Conservation (phyloP, 1,140 invertebrate species). For the Penaeus chinensis region DNA sequence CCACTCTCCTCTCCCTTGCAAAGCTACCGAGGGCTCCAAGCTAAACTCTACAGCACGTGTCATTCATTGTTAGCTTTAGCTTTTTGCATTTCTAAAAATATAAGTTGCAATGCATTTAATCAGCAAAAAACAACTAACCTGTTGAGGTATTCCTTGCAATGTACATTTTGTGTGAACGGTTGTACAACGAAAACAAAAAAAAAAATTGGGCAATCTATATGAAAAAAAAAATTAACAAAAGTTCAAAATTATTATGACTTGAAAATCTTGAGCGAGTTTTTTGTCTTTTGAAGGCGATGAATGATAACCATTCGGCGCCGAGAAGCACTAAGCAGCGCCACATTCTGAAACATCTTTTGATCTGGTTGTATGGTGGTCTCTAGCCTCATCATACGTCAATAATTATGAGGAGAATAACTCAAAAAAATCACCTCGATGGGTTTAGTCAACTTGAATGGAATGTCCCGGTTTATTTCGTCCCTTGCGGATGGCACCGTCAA, state of each 20-base stretch:
- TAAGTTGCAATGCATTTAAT: constrained; percentile 52
- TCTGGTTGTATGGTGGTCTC: too few relatives aligned
- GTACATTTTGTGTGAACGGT: constrained; percentile 47
- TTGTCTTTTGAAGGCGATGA: constrained; percentile 52
- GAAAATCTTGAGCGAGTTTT: constrained; percentile 59
- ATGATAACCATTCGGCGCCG: constrained; percentile 18
- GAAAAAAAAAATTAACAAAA: constrained; percentile 24
- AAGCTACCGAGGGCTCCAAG: constrained; percentile 48
- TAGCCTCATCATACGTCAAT: too few relatives aligned
- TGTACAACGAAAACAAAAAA: constrained; percentile 43
- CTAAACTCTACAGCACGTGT: constrained; percentile 47
- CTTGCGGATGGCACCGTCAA: neutral
- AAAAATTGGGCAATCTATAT: constrained; percentile 25
- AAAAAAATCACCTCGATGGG: too few relatives aligned
- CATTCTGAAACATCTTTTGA: constrained; percentile 53
- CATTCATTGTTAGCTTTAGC: constrained; percentile 46
- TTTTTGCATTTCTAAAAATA: constrained; percentile 26
- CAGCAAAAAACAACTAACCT: constrained; percentile 38
- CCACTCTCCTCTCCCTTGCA: constrained; percentile 32
- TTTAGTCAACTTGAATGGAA: too few relatives aligned
- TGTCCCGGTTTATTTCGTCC: too few relatives aligned
- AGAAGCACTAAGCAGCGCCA: constrained; percentile 53
- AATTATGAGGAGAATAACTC: too few relatives aligned
- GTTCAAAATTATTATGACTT: constrained; percentile 50
- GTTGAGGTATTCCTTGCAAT: constrained; percentile 35